phyloP scores from a whole-genome alignment of 2,888 invertebrate species.

The Ectemnius lituratus region DNA sequence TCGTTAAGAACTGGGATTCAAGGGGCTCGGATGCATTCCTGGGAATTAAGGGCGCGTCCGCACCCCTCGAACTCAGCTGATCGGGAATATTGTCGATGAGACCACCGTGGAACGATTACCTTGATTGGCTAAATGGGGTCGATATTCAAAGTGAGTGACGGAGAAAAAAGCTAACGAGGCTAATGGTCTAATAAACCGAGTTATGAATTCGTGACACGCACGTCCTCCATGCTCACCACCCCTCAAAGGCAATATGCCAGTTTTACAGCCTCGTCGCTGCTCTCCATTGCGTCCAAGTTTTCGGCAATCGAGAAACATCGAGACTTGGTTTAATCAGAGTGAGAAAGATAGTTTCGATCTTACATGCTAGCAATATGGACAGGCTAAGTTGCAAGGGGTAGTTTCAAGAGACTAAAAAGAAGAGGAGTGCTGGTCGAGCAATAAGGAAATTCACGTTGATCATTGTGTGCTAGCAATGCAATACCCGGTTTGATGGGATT shows the following conservation, averaged over 20 bases:
- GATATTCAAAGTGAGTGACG: conserved; percentile 37
- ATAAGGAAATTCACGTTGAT: conserved; percentile 27
- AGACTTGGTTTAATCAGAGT: neutral
- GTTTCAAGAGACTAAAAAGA: neutral
- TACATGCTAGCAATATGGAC: too few species aligned
- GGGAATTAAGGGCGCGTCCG: conserved; percentile 26
- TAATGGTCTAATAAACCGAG: conserved; percentile 46
- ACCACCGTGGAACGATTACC: conserved; percentile 29
- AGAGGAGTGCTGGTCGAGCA: conserved; percentile 24
- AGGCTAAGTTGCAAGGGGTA: too few species aligned
- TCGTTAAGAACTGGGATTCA: neutral
- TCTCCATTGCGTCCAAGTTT: conserved; percentile 15
- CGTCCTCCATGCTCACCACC: neutral
- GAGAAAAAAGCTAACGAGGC: conserved; percentile 31
- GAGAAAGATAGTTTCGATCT: too few species aligned
- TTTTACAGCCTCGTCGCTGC: conserved; percentile 31
- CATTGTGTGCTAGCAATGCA: conserved; percentile 39
- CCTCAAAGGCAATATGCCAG: conserved; percentile 25
- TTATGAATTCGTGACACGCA: conserved; percentile 55
- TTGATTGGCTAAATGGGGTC: conserved; percentile 44
- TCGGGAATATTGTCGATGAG: conserved; percentile 15
- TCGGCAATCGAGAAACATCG: conserved; percentile 4
- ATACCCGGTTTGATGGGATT: conserved; percentile 46
- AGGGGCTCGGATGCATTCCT: conserved; percentile 30
- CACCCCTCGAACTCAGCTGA: too few species aligned